Base-by-base conservation (phyloP, 2,888 invertebrate genomes). In the Oxycera nigricornis region DNA sequence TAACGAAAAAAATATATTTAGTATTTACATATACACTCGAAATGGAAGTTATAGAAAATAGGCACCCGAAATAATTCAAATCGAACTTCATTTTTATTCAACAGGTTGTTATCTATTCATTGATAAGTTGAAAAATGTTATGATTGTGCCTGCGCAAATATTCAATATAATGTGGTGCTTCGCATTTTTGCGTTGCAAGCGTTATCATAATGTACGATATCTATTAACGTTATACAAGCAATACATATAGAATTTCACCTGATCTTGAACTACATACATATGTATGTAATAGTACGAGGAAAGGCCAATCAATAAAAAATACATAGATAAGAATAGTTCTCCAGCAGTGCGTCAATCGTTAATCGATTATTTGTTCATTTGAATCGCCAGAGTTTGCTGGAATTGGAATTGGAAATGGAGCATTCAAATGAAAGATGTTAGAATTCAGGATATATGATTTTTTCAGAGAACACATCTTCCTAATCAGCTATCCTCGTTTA, bases 21-120 rank as follows among this genome's bases (percentile, higher is more conserved):
- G 9, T 41, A 17, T 20, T 2, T 22, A 22, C 35, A 39, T 39
- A 31, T 14, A 17, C 1, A 11, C 11, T 57, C 14, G 20, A 61
- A 14, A 61, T n/a, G 24, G 22, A 61, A 30, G 20, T 22, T 7
- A 55, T 67, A 28, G 20, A 3, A 59, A 39, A 26, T 59, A n/a
- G n/a, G n/a, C n/a, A 72, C 72, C 26, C n/a, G 41, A 72, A 72
- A 20, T 72, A 26, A 41, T 72, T 41, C n/a, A 72, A 39, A 72
- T 57, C 31, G 3, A 26, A 17, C n/a, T 17, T 72, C 72, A 72
- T 72, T 59, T n/a, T 72, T 59, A 24, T 55, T 22, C 9, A 20
- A 31, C 28, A 31, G 17, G 46, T 2, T 7, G 31, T 55, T 17
- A 61, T 26, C 28, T 30, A 17, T 31, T 17, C 31, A 30, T 30